These are phyloP conservation scores for Eupithecia exiguata DNA, from an alignment of 2,888 invertebrate species.

Conservation along the genomic window DNA sequence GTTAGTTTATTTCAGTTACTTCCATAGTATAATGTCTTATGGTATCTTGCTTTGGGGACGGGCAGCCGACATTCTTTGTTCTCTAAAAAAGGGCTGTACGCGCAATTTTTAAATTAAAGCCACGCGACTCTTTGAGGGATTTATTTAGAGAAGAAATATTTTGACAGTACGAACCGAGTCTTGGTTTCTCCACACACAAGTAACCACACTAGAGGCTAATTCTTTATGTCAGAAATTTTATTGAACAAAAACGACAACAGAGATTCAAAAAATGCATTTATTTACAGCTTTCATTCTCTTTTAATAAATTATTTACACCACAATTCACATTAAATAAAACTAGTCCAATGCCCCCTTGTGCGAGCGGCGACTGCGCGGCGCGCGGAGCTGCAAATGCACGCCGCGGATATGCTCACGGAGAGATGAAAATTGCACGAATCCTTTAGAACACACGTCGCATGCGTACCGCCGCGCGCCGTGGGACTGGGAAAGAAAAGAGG, in stretches of 20 bases:
- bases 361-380: conserved; percentile 1
- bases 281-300: not conserved
- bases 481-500: conserved; percentile 23
- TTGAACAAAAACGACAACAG: not conserved
- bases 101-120: too few relatives aligned
- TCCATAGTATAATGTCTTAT: too few relatives aligned
- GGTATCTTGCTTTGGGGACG: too few relatives aligned
- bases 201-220: too few relatives aligned
- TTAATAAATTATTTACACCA: not conserved
- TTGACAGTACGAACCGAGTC: too few relatives aligned
- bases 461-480: conserved; percentile 43
- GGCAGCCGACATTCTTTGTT: too few relatives aligned
- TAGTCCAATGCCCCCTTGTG: not conserved
- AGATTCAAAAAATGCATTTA: conserved; percentile 3
- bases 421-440: conserved; percentile 40
- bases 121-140: too few relatives aligned
- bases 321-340: not conserved
- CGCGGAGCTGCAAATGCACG: conserved; percentile 36
- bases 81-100: too few relatives aligned
- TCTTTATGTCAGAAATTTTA: not conserved
- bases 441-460: conserved; percentile 41
- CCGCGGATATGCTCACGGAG: conserved; percentile 40
- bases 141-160: too few relatives aligned
- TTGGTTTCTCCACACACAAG: too few relatives aligned
- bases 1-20: too few relatives aligned